Percentiles rank a stretch among this genome's conserved stretches.
Evolutionary conservation across 2,888 invertebrate species (phyloP).

Genomic region (Charanyca ferruginea): DNA sequence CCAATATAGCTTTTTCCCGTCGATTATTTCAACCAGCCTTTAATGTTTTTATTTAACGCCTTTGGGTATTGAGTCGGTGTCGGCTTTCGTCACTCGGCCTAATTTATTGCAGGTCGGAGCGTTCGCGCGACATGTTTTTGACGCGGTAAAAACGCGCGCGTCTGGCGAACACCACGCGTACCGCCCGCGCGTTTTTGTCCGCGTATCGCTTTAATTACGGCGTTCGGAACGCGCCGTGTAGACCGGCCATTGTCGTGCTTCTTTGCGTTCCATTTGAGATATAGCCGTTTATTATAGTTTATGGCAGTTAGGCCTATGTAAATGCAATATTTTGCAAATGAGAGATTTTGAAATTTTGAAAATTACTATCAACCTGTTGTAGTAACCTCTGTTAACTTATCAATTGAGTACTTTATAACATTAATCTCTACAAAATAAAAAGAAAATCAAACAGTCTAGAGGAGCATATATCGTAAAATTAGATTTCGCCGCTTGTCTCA

Average conservation of each 20-base stretch:
- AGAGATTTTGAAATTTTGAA: too few species aligned
- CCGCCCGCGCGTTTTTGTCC: slow-evolving; percentile 81
- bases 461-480: slow-evolving; percentile 61
- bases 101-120: slow-evolving; percentile 87
- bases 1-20: slow-evolving; percentile 85
- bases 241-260: slow-evolving; percentile 62
- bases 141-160: slow-evolving; percentile 82
- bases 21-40: slow-evolving; percentile 88
- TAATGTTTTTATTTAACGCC: slow-evolving; percentile 91
- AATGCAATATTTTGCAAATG: slow-evolving; percentile 43
- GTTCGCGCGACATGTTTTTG: slow-evolving; percentile 84
- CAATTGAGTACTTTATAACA: neutral
- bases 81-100: slow-evolving; percentile 86
- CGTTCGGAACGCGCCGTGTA: slow-evolving; percentile 71
- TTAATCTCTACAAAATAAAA: slow-evolving; percentile 26
- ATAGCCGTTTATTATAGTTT: slow-evolving; percentile 56
- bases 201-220: slow-evolving; percentile 88
- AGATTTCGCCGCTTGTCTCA: slow-evolving; percentile 67
- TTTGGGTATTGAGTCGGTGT: slow-evolving; percentile 86
- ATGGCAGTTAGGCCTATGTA: slow-evolving; percentile 38
- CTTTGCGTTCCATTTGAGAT: slow-evolving; percentile 59
- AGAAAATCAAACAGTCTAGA: slow-evolving; percentile 46
- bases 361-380: neutral
- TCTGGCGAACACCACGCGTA: slow-evolving; percentile 76
- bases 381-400: neutral